Conservation (phyloP, 1,140 invertebrate genomes). For the Solen grandis region DNA sequence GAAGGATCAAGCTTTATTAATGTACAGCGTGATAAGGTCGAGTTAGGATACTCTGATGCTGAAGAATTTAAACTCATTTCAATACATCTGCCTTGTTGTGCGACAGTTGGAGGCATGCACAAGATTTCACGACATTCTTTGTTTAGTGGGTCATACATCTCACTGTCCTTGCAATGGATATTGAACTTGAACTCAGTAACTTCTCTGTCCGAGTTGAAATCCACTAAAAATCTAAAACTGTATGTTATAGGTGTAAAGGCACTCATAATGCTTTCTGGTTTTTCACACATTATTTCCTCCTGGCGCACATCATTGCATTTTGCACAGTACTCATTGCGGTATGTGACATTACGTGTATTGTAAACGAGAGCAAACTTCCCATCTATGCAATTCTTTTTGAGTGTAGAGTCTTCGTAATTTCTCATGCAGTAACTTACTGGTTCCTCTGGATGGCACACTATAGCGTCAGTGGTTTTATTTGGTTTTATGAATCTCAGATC, state of each 20-base stretch:
- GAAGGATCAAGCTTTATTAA: background rate
- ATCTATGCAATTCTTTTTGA: background rate
- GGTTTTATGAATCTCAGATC: background rate
- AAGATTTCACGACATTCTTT: slow-evolving; percentile 47
- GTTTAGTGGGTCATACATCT: slow-evolving; percentile 63
- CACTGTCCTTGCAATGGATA: slow-evolving; percentile 38
- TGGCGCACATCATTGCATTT: background rate
- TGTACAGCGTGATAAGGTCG: background rate
- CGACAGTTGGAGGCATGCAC: slow-evolving; percentile 17
- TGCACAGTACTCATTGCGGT: slow-evolving; percentile 17
- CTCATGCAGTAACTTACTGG: background rate
- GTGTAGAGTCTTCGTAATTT: background rate
- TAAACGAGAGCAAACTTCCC: background rate
- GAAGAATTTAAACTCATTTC: background rate
- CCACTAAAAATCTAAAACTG: slow-evolving; percentile 63
- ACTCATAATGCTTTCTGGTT: too few relatives aligned
- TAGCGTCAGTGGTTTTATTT: background rate
- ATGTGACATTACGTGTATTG: background rate
- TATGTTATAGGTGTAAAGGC: too few relatives aligned
- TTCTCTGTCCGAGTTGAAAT: slow-evolving; percentile 49
- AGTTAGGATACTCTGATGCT: background rate
- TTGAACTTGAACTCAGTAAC: background rate
- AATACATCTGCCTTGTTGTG: slow-evolving; percentile 20
- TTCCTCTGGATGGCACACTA: background rate
- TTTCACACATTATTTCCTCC: slow-evolving; percentile 4